Evolutionary conservation across 53 echinoderm and acorn worm genomes (phyloP).

Genomic region (Holothuria leucospilota): DNA sequence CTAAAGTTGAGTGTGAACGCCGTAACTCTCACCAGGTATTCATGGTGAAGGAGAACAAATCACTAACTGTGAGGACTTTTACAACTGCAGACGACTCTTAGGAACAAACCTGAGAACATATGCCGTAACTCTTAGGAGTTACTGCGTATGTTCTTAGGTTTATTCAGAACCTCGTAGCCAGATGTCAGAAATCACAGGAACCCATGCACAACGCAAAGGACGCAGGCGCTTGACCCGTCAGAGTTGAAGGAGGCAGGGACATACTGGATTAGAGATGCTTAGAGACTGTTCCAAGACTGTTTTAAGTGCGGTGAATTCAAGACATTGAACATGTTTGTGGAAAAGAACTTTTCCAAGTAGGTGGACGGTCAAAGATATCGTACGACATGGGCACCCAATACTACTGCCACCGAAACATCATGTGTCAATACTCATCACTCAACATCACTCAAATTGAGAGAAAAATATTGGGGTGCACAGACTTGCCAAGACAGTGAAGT

Average conservation of each 20-base stretch:
- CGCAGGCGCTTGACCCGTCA: conserved; percentile 23
- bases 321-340: conserved; percentile 34
- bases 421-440: too few species aligned
- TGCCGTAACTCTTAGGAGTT: conserved; percentile 73
- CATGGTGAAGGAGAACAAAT: conserved; percentile 18
- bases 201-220: not conserved
- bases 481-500: conserved; percentile 63
- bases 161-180: conserved; percentile 48
- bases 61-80: not conserved
- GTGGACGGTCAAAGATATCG: conserved; percentile 30
- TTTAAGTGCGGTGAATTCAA: conserved; percentile 33
- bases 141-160: conserved; percentile 48
- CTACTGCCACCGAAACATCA: too few species aligned
- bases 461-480: conserved; percentile 56
- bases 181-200: conserved; percentile 26
- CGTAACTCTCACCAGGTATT: conserved; percentile 22
- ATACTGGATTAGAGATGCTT: conserved; percentile 52
- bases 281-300: conserved; percentile 32
- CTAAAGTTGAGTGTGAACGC: conserved; percentile 4
- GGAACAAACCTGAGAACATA: too few species aligned
- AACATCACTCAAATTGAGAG: conserved; percentile 56
- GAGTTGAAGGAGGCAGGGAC: conserved; percentile 58
- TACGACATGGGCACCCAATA: not conserved
- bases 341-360: conserved; percentile 17
- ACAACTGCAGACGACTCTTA: not conserved